Base-by-base conservation (phyloP, 2,888 invertebrate genomes). In the Harpalus rufipes region DNA sequence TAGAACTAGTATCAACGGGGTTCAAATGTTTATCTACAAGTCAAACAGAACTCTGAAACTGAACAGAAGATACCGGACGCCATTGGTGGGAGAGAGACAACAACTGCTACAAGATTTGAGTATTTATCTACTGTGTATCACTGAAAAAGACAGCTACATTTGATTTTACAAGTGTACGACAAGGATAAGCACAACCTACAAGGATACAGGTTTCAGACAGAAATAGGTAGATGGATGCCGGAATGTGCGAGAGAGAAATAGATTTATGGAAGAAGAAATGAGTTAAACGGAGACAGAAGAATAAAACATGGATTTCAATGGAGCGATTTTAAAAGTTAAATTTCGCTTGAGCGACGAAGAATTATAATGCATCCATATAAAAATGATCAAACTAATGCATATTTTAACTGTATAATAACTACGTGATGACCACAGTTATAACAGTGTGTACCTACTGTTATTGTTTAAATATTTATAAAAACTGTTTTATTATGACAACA, bases 11-110 rank as follows among this genome's bases (percentile, higher is more conserved):
- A 82, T 82, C 82, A 72, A 68, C 82, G 82, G 82, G 82, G 56
- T 72, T 58, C 82, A 82, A 82, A 72, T 63, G 81, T 81, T 81
- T 81, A 81, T 82, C 82, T 82, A 68, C 68, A 68, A 65, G 51
- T 56, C 41, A 65, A 65, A 81, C 81, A 81, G 18, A 65, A 63
- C 78, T 78, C 32, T 78, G 32, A 65, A 81, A 32, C 14, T 25
- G 51, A 44, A 56, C 65, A 41, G 14, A 32, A 44, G 21, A 81
- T 81, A 63, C 51, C 7, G 21, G 1, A 65, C 14, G 21, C 39
- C 44, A 25, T 81, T 41, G 2, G 56, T 39, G 16, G 14, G 14
- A 68, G 21, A 58, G 56, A 82, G 82, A 82, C 72, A 72, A 25
- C 56, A 58, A 58, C 58, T 68, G 51, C 39, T 68, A 68, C 65